Base-by-base conservation (phyloP, 2,888 invertebrate species). In the Catocala nupta region DNA sequence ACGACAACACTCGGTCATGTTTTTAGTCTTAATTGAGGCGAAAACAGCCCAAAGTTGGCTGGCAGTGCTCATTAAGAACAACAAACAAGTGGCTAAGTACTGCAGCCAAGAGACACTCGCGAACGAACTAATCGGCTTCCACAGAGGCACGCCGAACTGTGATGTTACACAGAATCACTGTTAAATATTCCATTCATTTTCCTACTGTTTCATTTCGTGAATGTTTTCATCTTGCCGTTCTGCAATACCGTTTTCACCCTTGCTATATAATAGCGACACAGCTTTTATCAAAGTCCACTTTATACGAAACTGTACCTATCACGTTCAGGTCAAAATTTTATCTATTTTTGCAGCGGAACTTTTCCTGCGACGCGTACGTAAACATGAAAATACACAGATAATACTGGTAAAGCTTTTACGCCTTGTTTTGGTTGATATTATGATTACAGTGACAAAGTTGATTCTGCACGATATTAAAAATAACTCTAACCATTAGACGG, bases 21-120 rank as follows among this genome's bases (percentile, higher is more conserved):
- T 90, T 88, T 89, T 86, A 86, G 92, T 86, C 88, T 91, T 93
- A 93, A 93, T 93, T 93, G 92, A 92, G 89, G 88, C 89, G 87
- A 86, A 86, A 90, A 90, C 90, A 89, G 86, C 81, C 87, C 87
- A 79, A 90, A 92, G 86, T 92, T 90, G 90, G 89, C 90, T 91
- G 88, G 85, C 90, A 83, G 77, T 88, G 90, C 92, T 94, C 93
- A 92, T 93, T 93, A 93, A 90, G 89, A 91, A 90, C 91, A 91
- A 90, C 92, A 91, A 93, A 93, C 92, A 92, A 92, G 87, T 84
- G 84, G 80, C 87, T 92, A 92, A 92, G 92, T 90, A 92, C 90
- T 77, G 77, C 67, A 82, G 81, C 78, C 78, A 83, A 82, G 86
- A 84, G 80, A 80, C 80, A 77, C 81, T 81, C 81, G 81, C 80